phyloP scores from a whole-genome alignment of 2,797 vertebrate species.

The Argyrosomus regius region DNA sequence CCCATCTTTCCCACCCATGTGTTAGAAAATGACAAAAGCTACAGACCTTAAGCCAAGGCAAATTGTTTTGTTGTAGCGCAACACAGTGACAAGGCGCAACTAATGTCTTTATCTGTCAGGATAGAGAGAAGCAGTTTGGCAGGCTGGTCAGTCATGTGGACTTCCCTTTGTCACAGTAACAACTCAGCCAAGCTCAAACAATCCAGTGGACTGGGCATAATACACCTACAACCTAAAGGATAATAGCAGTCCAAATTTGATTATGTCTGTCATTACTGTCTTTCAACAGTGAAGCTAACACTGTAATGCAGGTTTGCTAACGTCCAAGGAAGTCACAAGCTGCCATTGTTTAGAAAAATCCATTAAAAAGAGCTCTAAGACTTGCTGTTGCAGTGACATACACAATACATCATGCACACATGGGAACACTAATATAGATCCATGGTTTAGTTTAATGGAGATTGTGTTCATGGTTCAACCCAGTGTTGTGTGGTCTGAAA shows the following conservation, averaged over 20 bases:
- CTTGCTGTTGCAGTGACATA: background rate
- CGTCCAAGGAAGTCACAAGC: conserved; percentile 10
- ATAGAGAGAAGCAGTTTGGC: conserved; percentile 34
- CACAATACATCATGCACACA: background rate
- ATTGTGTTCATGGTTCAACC: background rate
- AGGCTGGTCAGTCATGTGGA: conserved; percentile 63
- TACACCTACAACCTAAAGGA: conserved; percentile 36
- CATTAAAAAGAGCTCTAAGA: conserved; percentile 25
- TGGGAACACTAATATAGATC: background rate
- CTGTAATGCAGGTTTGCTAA: conserved; percentile 4
- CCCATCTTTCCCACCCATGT: conserved; percentile 63
- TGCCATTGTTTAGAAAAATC: background rate
- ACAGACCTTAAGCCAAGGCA: conserved; percentile 70
- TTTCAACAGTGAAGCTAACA: conserved; percentile 14
- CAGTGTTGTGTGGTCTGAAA: background rate
- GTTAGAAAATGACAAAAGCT: conserved; percentile 69
- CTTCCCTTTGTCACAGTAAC: conserved; percentile 49
- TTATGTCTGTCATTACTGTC: conserved; percentile 35
- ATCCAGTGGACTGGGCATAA: conserved; percentile 21
- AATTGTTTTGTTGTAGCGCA: conserved; percentile 70
- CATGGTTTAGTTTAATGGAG: background rate
- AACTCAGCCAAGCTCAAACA: conserved; percentile 39
- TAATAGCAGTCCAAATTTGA: conserved; percentile 20
- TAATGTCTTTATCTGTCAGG: conserved; percentile 69
- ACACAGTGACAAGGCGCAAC: conserved; percentile 55